phyloP scores from a whole-genome alignment of 2,888 invertebrate species.

The Ecliptopera silaceata region DNA sequence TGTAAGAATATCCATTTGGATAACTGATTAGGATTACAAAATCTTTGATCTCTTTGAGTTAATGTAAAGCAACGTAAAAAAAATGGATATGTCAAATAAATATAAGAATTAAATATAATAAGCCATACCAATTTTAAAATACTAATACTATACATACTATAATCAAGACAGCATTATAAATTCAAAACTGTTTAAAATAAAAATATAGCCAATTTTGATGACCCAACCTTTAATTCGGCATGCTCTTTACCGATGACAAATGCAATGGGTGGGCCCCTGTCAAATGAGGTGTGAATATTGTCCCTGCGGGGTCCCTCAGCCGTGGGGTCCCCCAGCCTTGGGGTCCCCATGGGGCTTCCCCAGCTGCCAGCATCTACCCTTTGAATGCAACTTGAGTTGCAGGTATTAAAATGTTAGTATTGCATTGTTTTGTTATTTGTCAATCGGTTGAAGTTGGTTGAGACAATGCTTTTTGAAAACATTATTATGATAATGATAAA shows the following conservation, averaged over 20 bases:
- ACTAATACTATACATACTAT: too few species aligned
- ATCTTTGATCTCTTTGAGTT: too few species aligned
- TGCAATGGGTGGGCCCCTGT: slow-evolving; percentile 69
- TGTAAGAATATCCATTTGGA: too few species aligned
- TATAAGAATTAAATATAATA: too few species aligned
- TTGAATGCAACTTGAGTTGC: slow-evolving; percentile 65
- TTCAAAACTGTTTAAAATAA: slow-evolving; percentile 32
- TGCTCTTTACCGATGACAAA: slow-evolving; percentile 63
- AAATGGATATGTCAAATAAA: too few species aligned
- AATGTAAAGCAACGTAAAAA: too few species aligned
- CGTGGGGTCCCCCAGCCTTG: slow-evolving; percentile 66
- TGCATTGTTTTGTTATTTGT: slow-evolving; percentile 44
- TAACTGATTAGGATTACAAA: too few species aligned
- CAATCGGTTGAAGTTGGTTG: slow-evolving; percentile 8
- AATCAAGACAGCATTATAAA: slow-evolving; percentile 11
- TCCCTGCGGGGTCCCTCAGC: slow-evolving; percentile 52
- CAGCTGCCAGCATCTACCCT: slow-evolving; percentile 67
- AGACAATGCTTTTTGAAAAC: neutral
- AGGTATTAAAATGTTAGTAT: slow-evolving; percentile 62
- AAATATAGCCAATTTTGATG: slow-evolving; percentile 54
- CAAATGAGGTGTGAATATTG: slow-evolving; percentile 83
- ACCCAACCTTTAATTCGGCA: slow-evolving; percentile 57
- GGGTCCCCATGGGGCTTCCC: slow-evolving; percentile 60
- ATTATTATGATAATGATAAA: too few species aligned
- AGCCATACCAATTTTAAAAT: too few species aligned